Percentiles rank a stretch among this genome's conserved stretches.
Evolutionary conservation across 2,113 vertebrate species (phyloP).

Genomic region (Perccottus glenii): DNA sequence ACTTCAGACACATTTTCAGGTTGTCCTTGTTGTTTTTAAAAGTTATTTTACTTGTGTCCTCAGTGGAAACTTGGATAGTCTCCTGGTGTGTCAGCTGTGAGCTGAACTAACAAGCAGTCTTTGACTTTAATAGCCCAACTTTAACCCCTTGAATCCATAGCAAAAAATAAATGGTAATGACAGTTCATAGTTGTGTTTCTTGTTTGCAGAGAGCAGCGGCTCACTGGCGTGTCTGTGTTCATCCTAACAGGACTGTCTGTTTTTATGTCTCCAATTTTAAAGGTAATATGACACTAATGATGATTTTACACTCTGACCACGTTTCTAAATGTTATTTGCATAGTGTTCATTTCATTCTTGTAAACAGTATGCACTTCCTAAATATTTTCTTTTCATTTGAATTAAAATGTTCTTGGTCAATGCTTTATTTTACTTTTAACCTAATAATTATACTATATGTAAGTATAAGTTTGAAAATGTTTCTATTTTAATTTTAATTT

Average conservation of each 20-base stretch:
- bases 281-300: conserved; percentile 79
- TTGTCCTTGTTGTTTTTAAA: not conserved
- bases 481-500: too few relatives aligned
- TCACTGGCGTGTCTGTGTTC: conserved; percentile 92
- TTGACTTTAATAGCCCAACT: not conserved
- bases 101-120: conserved; percentile 71
- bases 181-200: not conserved
- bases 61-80: conserved; percentile 4
- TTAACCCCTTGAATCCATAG: not conserved
- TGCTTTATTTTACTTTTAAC: too few relatives aligned
- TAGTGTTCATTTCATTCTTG: too few relatives aligned
- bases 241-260: conserved; percentile 96
- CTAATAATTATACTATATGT: too few relatives aligned
- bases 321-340: too few relatives aligned
- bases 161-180: not conserved
- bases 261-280: conserved; percentile 99
- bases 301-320: too few relatives aligned
- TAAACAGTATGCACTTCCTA: too few relatives aligned
- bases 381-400: too few relatives aligned
- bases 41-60: conserved; percentile 5
- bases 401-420: too few relatives aligned
- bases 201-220: conserved; percentile 90
- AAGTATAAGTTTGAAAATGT: too few relatives aligned
- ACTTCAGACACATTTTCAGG: not conserved
- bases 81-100: conserved; percentile 73